A percentile compares a stretch with the other conserved stretches of the same genome.
phyloP scores from a whole-genome alignment of 2,888 invertebrate species.

The Alloscopus bannaensis region DNA sequence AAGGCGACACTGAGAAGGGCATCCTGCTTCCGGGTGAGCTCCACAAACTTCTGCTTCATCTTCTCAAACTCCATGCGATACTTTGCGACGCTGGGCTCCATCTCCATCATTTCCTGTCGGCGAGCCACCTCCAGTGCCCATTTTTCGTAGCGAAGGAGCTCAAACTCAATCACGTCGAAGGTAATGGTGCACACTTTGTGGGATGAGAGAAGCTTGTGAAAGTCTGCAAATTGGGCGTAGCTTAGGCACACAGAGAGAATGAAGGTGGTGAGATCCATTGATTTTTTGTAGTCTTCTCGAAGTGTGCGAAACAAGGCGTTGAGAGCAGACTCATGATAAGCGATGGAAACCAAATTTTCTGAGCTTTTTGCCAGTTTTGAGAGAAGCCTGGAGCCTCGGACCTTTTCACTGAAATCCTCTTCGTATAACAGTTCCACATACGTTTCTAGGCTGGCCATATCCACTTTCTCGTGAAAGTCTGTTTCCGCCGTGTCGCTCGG shows the following conservation, averaged over 20 bases:
- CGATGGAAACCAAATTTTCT: slow-evolving; percentile 94
- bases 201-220: slow-evolving; percentile 95
- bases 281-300: slow-evolving; percentile 98
- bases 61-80: slow-evolving; percentile 79
- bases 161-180: slow-evolving; percentile 97
- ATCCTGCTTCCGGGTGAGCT: slow-evolving; percentile 84
- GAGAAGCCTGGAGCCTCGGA: slow-evolving; percentile 91
- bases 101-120: slow-evolving; percentile 62
- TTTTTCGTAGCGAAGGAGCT: slow-evolving; percentile 93
- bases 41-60: slow-evolving; percentile 76
- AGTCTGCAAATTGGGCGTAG: slow-evolving; percentile 96
- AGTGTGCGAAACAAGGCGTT: slow-evolving; percentile 96
- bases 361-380: slow-evolving; percentile 94
- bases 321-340: slow-evolving; percentile 94
- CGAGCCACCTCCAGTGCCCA: slow-evolving; percentile 81
- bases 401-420: slow-evolving; percentile 86
- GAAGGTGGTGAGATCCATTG: slow-evolving; percentile 96
- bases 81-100: slow-evolving; percentile 56
- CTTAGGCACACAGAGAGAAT: slow-evolving; percentile 98
- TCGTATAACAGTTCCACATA: slow-evolving; percentile 98
- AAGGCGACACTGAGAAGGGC: slow-evolving; percentile 89
- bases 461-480: slow-evolving; percentile 78
- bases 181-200: slow-evolving; percentile 98
- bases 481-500: slow-evolving; percentile 64
- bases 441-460: slow-evolving; percentile 90